Percentiles rank a stretch among this genome's conserved stretches.
phyloP scores from a whole-genome alignment of 2,797 vertebrate genomes.

The Neomorphus geoffroyi region DNA sequence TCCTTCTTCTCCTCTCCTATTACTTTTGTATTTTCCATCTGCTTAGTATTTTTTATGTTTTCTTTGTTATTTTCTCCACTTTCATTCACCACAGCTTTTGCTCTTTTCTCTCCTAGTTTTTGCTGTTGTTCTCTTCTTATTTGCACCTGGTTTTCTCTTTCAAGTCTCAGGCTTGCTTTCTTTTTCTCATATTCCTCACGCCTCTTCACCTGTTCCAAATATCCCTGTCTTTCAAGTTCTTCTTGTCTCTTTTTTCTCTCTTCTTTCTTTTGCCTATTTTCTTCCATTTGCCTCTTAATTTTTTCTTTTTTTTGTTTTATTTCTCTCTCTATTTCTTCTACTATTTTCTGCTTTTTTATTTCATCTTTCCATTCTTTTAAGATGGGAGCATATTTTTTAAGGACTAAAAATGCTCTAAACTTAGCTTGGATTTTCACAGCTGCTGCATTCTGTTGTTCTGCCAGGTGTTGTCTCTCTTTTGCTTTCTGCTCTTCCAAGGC shows the following conservation, averaged over 20 bases:
- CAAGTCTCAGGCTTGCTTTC: constrained; percentile 68
- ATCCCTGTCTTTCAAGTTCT: constrained; percentile 47
- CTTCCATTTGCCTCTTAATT: constrained; percentile 50
- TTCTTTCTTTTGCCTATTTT: constrained; percentile 60
- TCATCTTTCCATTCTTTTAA: constrained; percentile 63
- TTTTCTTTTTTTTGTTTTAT: constrained; percentile 72
- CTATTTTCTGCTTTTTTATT: constrained; percentile 56
- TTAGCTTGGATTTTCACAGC: constrained; percentile 80
- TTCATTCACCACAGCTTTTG: not conserved
- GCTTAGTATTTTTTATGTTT: not conserved
- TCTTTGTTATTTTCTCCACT: not conserved
- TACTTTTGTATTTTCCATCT: not conserved
- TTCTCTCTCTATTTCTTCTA: constrained; percentile 57
- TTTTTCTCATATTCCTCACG: constrained; percentile 73
- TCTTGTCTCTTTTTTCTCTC: constrained; percentile 48
- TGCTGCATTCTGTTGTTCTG: constrained; percentile 63
- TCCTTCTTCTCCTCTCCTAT: not conserved
- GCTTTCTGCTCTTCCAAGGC: constrained; percentile 74
- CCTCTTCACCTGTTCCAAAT: constrained; percentile 63
- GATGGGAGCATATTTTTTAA: constrained; percentile 57
- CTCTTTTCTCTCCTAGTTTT: not conserved
- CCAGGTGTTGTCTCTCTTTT: constrained; percentile 61
- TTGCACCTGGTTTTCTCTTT: constrained; percentile 56
- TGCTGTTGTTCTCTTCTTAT: constrained; percentile 31
- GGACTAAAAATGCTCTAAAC: constrained; percentile 69